phyloP scores from a whole-genome alignment of 1,140 invertebrate genomes.

The Neoseiulus cucumeris region DNA sequence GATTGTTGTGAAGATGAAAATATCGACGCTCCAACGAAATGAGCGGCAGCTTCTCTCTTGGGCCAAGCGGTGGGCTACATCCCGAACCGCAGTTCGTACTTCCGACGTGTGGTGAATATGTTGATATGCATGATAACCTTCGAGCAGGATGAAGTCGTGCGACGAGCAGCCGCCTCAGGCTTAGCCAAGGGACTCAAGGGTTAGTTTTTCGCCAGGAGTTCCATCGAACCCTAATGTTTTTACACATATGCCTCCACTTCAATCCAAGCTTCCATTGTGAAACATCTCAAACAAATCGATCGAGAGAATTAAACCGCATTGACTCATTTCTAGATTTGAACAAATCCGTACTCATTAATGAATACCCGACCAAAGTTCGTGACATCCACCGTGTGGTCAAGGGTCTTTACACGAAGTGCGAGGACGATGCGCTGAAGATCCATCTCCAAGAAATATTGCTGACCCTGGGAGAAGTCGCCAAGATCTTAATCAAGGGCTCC shows the following conservation, averaged over 20 bases:
- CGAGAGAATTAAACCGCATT: background rate
- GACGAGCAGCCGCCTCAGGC: background rate
- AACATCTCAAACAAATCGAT: background rate
- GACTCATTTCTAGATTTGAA: background rate
- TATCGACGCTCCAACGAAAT: no score
- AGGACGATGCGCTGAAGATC: background rate
- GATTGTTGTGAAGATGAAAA: no score
- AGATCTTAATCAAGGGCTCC: background rate
- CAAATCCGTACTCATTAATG: background rate
- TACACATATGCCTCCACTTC: no score
- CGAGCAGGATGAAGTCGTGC: background rate
- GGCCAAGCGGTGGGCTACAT: background rate
- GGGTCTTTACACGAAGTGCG: background rate
- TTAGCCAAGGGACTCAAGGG: background rate
- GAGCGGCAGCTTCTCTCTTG: background rate
- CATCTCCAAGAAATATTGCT: constrained; percentile 1
- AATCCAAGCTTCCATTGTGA: no score
- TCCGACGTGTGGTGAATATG: background rate
- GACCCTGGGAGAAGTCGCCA: background rate
- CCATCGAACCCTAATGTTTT: no score
- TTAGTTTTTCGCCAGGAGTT: background rate
- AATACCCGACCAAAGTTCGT: background rate
- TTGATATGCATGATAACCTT: background rate
- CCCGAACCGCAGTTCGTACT: background rate
- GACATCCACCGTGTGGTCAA: background rate